These are phyloP conservation scores for Cyphomyrus discorhynchus DNA, from an alignment of 2,113 vertebrate species.

Conservation along the genomic window DNA sequence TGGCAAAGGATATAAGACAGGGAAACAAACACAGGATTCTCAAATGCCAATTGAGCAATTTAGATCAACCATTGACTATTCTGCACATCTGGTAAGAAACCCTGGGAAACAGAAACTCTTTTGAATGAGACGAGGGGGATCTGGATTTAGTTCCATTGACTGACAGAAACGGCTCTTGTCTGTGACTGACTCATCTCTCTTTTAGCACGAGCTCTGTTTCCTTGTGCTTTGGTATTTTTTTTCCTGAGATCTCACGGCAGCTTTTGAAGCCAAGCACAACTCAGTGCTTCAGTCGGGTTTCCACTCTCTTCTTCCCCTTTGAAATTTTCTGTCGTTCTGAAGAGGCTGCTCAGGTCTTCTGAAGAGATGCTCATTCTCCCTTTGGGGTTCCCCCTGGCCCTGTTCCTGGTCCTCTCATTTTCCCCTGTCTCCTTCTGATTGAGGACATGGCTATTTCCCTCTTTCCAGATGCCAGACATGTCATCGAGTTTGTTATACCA, in stretches of 20 bases:
- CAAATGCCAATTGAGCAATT: not conserved
- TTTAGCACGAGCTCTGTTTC: not conserved
- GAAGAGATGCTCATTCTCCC: not conserved
- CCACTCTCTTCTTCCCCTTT: not conserved
- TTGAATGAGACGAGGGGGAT: not conserved
- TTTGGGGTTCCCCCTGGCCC: not conserved
- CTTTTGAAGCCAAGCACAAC: not conserved
- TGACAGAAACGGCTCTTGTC: conserved; percentile 6
- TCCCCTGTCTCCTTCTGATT: not conserved
- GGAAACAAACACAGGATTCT: conserved; percentile 10
- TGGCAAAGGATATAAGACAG: conserved; percentile 18
- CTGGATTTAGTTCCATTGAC: conserved; percentile 8
- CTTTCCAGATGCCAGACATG: not conserved
- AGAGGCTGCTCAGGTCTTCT: not conserved
- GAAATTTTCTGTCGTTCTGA: not conserved
- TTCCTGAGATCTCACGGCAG: not conserved
- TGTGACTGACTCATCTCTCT: not conserved
- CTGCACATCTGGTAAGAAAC: conserved; percentile 11
- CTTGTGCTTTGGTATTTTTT: not conserved
- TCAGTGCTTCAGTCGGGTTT: not conserved
- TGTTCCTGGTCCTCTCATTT: not conserved
- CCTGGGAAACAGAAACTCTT: conserved; percentile 1
- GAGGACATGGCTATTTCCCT: not conserved
- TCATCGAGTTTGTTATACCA: not conserved
- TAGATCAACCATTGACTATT: not conserved